Conservation (phyloP, 2,113 vertebrate genomes). For the Anhinga anhinga region DNA sequence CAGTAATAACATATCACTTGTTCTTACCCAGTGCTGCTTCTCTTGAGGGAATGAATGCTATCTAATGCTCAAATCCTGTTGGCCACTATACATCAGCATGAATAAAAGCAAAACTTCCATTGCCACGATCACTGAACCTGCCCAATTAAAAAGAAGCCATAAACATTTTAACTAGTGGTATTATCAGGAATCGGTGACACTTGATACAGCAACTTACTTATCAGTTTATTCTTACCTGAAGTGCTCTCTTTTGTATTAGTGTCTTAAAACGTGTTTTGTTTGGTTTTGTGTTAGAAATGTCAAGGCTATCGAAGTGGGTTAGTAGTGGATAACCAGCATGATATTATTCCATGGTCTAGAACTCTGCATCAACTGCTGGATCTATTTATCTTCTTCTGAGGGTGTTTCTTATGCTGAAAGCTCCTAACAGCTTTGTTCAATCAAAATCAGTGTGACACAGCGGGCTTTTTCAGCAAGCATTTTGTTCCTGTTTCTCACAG, state of each 20-base stretch:
- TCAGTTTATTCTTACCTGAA: not conserved
- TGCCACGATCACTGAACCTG: not conserved
- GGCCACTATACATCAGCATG: not conserved
- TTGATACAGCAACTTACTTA: not conserved
- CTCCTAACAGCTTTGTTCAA: not conserved
- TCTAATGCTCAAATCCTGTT: not conserved
- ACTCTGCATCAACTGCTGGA: not conserved
- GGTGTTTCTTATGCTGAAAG: not conserved
- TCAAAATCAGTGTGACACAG: not conserved
- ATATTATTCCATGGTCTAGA: not conserved
- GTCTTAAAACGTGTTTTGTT: not conserved
- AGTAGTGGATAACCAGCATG: not conserved
- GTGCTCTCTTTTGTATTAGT: not conserved
- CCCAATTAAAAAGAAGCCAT: not conserved
- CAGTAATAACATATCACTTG: not conserved
- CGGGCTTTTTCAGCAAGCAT: not conserved
- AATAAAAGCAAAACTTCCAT: not conserved
- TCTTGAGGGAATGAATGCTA: not conserved
- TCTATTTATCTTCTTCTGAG: not conserved
- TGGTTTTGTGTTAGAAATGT: not conserved
- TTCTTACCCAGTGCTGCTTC: not conserved
- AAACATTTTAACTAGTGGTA: not conserved
- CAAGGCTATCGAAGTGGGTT: not conserved
- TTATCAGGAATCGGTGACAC: not conserved
- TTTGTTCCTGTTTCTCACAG: constrained; percentile 9